These are phyloP conservation scores for Physella acuta DNA, from an alignment of 1,140 invertebrate genomes.

Conservation along the genomic window DNA sequence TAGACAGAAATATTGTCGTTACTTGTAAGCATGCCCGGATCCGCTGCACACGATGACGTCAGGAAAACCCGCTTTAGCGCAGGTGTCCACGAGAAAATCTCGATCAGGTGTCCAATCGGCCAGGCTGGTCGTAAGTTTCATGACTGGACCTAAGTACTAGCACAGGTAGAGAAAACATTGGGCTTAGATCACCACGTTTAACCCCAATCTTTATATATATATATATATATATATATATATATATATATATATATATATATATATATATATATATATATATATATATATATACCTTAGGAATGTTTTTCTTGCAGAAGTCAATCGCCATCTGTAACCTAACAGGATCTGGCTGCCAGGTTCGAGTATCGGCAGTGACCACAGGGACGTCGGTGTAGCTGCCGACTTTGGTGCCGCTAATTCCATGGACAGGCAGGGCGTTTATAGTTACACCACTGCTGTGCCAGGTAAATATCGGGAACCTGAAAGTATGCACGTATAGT, in stretches of 20 bases:
- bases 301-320: slow-evolving; percentile 26
- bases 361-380: slow-evolving; percentile 36
- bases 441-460: slow-evolving; percentile 37
- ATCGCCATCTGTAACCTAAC: slow-evolving; percentile 34
- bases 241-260: too few species aligned
- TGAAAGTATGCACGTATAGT: slow-evolving; percentile 23
- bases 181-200: too few species aligned
- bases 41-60: not conserved
- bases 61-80: too few species aligned
- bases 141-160: slow-evolving; percentile 25
- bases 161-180: too few species aligned
- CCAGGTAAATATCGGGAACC: slow-evolving; percentile 51
- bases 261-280: too few species aligned
- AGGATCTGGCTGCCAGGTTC: slow-evolving; percentile 40
- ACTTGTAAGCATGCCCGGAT: not conserved
- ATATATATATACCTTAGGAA: too few species aligned
- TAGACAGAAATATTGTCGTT: too few species aligned
- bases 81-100: not conserved
- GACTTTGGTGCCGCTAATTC: slow-evolving; percentile 48
- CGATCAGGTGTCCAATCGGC: slow-evolving; percentile 32
- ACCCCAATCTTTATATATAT: too few species aligned
- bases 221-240: too few species aligned
- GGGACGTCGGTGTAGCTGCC: slow-evolving; percentile 43
- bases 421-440: slow-evolving; percentile 50
- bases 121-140: slow-evolving; percentile 29